Evolutionary conservation across 2,113 vertebrate genomes (phyloP), one percentile per base, ranked within the genome.

Genomic region (Egretta garzetta): DNA sequence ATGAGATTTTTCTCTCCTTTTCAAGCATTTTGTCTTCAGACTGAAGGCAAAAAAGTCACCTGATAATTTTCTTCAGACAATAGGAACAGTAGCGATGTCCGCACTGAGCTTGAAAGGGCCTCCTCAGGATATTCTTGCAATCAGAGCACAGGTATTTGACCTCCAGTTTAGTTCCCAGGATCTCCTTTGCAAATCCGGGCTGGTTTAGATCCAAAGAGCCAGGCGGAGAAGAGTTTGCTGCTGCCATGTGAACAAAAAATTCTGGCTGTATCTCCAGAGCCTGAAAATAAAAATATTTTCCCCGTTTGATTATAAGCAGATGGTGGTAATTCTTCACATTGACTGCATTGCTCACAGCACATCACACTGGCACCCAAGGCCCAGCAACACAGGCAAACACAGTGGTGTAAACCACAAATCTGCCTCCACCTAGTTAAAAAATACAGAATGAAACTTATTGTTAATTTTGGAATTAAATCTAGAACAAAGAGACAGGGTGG

Each of bases 61-160:
- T 99, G 97, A 99, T 99, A 70, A 99, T 98, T 96, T 97, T 98
- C 86, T 97, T 98, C 84, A 99, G 98, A 80, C 99, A 99, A 87
- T 97, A 98, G 14, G 98, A 98, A 84, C 99, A 99, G 98, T 99
- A 99, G 70, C 99, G 99, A 70, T 99, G 99, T 14, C 99, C 99
- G 0, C 99, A 99, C 98, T 99, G 99, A 1, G 99, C 99, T 97
- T 99, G 99, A 88, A 99, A 98, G 0, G 99, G 99, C 83, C 98
- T 98, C 95, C 99, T 98, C 74, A 99, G 80, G 33, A 99, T 98
- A 88, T 99, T 99, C 96, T 95, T 98, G 94, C 99, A 99, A 45
- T 99, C 98, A 0, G 99, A 99, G 89, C 99, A 99, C 96, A 99
- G 98, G 97, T 99, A 99, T 88, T 99, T 99, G 94, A 98, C 98